These are phyloP conservation scores for Esperia sulphurella DNA, from an alignment of 2,888 invertebrate species.

Conservation along the genomic window DNA sequence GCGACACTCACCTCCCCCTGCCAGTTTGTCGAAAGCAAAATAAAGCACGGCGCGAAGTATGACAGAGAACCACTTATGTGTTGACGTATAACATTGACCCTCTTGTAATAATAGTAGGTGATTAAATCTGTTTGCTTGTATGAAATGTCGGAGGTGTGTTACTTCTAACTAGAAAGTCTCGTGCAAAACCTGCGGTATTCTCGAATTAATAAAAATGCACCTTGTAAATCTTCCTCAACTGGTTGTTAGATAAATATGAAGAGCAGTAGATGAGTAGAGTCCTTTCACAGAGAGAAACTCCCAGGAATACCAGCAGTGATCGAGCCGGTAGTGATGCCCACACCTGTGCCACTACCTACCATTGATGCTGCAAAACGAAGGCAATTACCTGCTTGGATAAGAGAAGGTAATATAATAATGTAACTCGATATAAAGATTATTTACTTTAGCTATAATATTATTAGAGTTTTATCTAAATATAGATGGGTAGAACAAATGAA, in stretches of 20 bases:
- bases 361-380: conserved; percentile 92
- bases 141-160: no score
- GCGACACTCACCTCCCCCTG: no score
- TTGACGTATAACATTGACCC: no score
- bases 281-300: conserved; percentile 51
- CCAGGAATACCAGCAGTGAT: conserved; percentile 49
- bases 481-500: no score
- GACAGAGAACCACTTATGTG: no score
- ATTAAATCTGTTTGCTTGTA: no score
- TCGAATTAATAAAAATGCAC: not conserved
- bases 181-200: no score
- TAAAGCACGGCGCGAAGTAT: no score
- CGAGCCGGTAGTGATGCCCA: conserved; percentile 52
- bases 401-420: conserved; percentile 83
- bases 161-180: no score
- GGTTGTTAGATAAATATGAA: not conserved
- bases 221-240: not conserved
- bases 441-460: not conserved
- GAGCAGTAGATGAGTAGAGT: not conserved
- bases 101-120: no score
- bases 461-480: no score
- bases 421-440: conserved; percentile 19
- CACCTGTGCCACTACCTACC: conserved; percentile 43
- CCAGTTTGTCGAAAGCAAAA: no score
- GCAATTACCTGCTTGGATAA: conserved; percentile 97